Base-by-base conservation (phyloP, 2,113 vertebrate genomes). In the Epinephelus moara region DNA sequence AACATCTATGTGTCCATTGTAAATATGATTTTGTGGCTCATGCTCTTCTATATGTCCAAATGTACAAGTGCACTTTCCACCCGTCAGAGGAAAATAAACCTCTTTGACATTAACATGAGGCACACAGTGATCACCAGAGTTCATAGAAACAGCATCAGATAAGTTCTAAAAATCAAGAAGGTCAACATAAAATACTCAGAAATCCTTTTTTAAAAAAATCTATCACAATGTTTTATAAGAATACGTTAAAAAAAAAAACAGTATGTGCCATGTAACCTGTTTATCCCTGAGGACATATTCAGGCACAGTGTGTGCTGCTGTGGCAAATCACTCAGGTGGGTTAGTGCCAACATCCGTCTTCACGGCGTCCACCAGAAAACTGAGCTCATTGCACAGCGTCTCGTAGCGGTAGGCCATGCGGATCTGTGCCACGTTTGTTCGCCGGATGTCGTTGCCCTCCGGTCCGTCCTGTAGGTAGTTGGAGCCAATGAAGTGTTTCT, bases 361-460 rank as follows among this genome's bases (percentile, higher is more conserved):
- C 92, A 98, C 94, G 3, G 97, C 98, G 1, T 99, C 97, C 61
- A 97, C 96, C 37, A 99, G 93, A 90, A 99, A 98, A 75, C 97
- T 98, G 75, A 99, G 97, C 93, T 99, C 98, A 12, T 99, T 99
- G 91, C 98, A 97, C 77, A 99, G 91, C 0, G 96, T 99, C 94
- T 99, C 98, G 0, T 98, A 93, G 62, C 98, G 96, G 94, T 97
- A 99, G 40, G 98, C 96, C 97, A 99, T 96, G 60, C 98, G 97
- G 93, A 99, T 99, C 88, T 99, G 98, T 3, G 98, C 97, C 64
- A 99, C 98, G 1, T 99, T 99, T 56, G 98, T 99, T 89, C 96
- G 95, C 45, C 95, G 96, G 81, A 99, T 99, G 86, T 99, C 97
- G 10, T 99, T 99, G 56, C 98, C 98, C 12, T 96, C 96, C 0